Base-by-base conservation (phyloP, 2,888 invertebrate genomes). In the Glyphotaelius pellucidus region DNA sequence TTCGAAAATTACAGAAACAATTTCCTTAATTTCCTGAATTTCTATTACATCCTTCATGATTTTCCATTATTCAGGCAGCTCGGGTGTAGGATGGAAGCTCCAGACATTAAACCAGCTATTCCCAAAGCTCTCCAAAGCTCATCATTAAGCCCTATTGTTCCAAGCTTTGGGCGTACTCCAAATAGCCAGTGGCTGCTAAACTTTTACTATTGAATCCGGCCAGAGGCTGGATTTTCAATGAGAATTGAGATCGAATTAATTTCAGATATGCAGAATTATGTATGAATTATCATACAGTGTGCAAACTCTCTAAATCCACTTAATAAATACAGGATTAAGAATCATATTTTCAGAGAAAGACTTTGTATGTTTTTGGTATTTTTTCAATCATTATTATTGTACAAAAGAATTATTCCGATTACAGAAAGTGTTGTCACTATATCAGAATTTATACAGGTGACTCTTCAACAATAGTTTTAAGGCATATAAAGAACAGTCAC, bases 121-220 rank as follows among this genome's bases (percentile, higher is more conserved):
- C 86, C n/a, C 47, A 86, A 86, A 86, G 86, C 86, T 86, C 86
- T 86, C 86, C 42, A 86, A 86, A 86, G 86, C 86, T 86, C 86
- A 86, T 86, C 86, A 86, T 86, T 86, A 86, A 86, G 86, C 86
- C 42, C 42, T 86, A 86, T 86, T 86, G 86, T 86, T 86, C 47
- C 42, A 86, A 86, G 86, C 86, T 86, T 86, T 86, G 86, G 86
- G 86, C 47, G 38, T 42, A 86, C 86, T 86, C 47, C 86, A 86
- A 86, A 86, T 86, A 86, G 83, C 83, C 89, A 89, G 89, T 80
- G 90, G 90, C 90, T 87, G 92, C 85, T 80, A 92, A 92, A 92
- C 92, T 92, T 92, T 92, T 86, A 42, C 86, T 86, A 86, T 86
- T 86, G 86, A 86, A 35, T 86, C 30, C n/a, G 19, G 11, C 38